Conservation (phyloP, 2,888 invertebrate species). For the Melikaiella ostensackeni region DNA sequence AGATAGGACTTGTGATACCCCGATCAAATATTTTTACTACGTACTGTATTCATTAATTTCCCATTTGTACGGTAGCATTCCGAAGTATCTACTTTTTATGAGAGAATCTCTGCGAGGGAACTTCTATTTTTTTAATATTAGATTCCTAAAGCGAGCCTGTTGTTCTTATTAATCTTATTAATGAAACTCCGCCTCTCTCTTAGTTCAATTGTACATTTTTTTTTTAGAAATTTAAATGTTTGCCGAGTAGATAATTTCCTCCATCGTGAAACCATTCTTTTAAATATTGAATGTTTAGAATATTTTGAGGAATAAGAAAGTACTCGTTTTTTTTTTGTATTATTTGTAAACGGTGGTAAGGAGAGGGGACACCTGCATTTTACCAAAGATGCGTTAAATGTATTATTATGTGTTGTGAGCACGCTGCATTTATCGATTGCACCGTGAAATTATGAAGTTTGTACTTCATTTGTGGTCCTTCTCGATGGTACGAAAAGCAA, state of each 20-base stretch:
- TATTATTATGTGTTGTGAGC: constrained; percentile 8
- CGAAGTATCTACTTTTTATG: constrained; percentile 47
- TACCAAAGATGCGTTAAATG: constrained; percentile 22
- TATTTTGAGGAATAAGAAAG: neutral
- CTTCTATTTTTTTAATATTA: constrained; percentile 5
- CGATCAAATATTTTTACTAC: constrained; percentile 53
- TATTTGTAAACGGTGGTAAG: neutral
- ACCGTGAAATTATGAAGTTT: neutral
- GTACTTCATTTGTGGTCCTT: constrained; percentile 2
- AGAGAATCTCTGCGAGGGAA: neutral
- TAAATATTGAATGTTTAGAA: neutral
- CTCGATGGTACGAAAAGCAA: constrained; percentile 15
- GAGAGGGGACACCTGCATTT: constrained; percentile 22
- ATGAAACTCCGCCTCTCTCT: neutral
- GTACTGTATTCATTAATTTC: constrained; percentile 38
- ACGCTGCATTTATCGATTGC: constrained; percentile 7
- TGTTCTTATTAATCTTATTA: neutral
- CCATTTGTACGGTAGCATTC: constrained; percentile 50
- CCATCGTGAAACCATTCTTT: neutral
- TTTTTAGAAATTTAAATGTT: neutral
- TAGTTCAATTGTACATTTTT: neutral
- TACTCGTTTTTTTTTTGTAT: neutral
- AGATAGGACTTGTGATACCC: constrained; percentile 62
- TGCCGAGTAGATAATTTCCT: neutral
- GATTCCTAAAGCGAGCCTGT: neutral